Percentiles rank a stretch among this genome's conserved stretches.
Evolutionary conservation across 2,888 invertebrate genomes (phyloP).

Genomic region (Cosmia trapezina): DNA sequence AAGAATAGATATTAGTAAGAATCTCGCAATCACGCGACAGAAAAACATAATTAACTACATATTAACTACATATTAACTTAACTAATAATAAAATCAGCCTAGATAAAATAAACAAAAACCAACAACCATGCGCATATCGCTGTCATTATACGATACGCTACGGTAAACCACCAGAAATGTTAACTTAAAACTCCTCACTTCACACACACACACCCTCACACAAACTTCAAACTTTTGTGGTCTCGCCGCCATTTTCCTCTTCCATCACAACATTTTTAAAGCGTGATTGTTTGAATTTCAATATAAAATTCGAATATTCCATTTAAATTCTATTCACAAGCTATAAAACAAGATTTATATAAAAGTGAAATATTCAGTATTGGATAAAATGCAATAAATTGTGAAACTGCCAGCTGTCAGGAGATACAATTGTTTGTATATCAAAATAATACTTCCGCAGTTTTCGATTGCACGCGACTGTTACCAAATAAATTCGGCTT

Average conservation of each 20-base stretch:
- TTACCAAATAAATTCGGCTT: constrained; percentile 25
- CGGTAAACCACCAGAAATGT: neutral
- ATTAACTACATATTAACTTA: too few relatives aligned
- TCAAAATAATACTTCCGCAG: constrained; percentile 33
- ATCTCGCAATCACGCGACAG: too few relatives aligned
- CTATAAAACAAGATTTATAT: constrained; percentile 24
- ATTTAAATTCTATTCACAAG: constrained; percentile 22
- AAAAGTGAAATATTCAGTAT: constrained; percentile 33
- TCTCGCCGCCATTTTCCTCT: neutral
- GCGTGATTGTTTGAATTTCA: neutral
- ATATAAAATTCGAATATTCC: constrained; percentile 16
- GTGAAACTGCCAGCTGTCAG: constrained; percentile 23
- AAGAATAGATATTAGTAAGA: too few relatives aligned
- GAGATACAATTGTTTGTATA: constrained; percentile 27
- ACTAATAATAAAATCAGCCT: neutral
- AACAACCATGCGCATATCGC: neutral
- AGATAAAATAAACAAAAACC: neutral
- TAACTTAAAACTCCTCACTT: neutral
- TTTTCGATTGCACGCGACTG: constrained; percentile 5
- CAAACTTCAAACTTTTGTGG: neutral
- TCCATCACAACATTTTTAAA: neutral
- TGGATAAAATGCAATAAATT: constrained; percentile 47
- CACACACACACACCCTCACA: neutral
- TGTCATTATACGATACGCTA: neutral
- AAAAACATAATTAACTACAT: too few relatives aligned